Percentiles rank a stretch among this genome's conserved stretches.
Evolutionary conservation across 2,888 invertebrate genomes (phyloP).

Genomic region (Caenorhabditis panamensis): DNA sequence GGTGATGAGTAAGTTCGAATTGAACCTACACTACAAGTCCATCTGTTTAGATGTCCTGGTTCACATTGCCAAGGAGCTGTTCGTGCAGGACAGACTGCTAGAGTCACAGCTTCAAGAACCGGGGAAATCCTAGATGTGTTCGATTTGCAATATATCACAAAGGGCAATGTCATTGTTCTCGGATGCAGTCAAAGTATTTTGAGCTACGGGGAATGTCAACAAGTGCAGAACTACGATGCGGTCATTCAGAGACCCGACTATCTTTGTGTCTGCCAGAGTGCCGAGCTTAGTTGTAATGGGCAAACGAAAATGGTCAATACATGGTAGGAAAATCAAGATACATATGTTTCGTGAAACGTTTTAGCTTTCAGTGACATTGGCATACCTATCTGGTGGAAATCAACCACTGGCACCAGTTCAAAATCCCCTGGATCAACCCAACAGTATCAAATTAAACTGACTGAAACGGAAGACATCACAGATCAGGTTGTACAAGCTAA

Average conservation of each 20-base stretch:
- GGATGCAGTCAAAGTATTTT: slow-evolving; percentile 23
- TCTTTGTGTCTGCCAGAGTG: slow-evolving; percentile 15
- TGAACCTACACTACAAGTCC: background rate
- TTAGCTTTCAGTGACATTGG: no score
- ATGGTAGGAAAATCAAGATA: no score
- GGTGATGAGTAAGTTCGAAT: slow-evolving; percentile 7
- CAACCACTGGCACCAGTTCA: no score
- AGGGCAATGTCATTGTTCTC: background rate
- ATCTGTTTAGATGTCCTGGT: slow-evolving; percentile 16
- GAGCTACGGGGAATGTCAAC: background rate
- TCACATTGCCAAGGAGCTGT: background rate
- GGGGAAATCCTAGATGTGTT: slow-evolving; percentile 11
- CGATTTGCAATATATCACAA: background rate
- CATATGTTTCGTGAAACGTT: no score
- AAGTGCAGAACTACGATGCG: background rate
- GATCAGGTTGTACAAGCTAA: no score
- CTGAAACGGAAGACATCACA: no score
- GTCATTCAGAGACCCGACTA: slow-evolving; percentile 2
- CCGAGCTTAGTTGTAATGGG: no score
- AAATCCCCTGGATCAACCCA: no score
- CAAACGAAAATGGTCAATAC: no score
- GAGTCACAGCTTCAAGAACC: background rate
- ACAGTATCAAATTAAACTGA: no score
- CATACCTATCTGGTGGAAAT: no score
- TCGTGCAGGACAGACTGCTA: background rate